Evolutionary conservation across 2,888 invertebrate genomes (phyloP).

Genomic region (Eudasyphora cyanicolor): DNA sequence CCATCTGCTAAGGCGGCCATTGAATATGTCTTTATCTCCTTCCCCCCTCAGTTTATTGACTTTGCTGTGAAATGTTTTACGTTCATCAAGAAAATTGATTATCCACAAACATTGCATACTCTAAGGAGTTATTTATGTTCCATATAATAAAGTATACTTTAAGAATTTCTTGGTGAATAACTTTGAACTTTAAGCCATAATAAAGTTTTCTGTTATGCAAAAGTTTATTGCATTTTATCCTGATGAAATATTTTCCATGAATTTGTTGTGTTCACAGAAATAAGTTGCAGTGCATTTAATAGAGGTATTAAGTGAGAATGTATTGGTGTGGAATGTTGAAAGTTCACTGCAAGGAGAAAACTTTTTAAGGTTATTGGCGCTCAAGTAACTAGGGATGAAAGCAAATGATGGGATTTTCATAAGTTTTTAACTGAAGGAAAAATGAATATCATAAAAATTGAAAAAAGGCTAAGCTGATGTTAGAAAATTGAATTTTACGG

Average conservation of each 20-base stretch:
- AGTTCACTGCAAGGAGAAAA: no score
- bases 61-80: not conserved
- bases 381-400: no score
- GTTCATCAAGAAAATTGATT: conserved; percentile 53
- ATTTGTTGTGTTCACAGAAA: not conserved
- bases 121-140: conserved; percentile 1
- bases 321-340: no score
- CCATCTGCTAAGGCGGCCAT: no score
- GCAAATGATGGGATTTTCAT: no score
- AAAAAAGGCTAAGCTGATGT: no score
- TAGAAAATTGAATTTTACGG: no score
- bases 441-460: no score
- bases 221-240: conserved; percentile 1
- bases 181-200: conserved; percentile 46
- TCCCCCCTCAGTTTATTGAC: not conserved
- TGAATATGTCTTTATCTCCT: no score
- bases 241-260: not conserved
- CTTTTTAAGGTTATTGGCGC: no score
- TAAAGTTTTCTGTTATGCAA: not conserved
- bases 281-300: conserved; percentile 22
- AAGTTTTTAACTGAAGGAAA: no score
- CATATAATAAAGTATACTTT: conserved; percentile 48
- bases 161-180: conserved; percentile 43
- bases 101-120: conserved; percentile 31
- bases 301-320: conserved; percentile 39